Conservation (phyloP, 2,797 vertebrate genomes). For the Clarias pachynema region DNA sequence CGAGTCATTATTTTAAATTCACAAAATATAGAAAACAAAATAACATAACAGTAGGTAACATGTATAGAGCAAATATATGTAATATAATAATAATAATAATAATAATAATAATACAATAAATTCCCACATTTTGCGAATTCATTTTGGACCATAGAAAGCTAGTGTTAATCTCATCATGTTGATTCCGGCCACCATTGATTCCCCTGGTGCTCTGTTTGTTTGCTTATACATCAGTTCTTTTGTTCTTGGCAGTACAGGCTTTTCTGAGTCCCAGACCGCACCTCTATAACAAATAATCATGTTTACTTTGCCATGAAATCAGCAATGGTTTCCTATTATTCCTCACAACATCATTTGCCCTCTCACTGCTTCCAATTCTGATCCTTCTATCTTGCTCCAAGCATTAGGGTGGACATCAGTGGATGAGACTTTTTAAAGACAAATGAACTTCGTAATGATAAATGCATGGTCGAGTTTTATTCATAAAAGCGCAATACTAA, state of each 20-base stretch:
- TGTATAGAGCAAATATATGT: conserved; percentile 32
- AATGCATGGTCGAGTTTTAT: conserved; percentile 51
- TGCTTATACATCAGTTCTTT: conserved; percentile 37
- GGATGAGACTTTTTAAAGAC: conserved; percentile 55
- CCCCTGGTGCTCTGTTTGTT: conserved; percentile 21
- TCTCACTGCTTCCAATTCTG: conserved; percentile 65
- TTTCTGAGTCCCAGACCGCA: conserved; percentile 10
- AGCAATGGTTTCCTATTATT: conserved; percentile 63
- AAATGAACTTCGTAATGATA: conserved; percentile 56
- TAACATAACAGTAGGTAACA: background rate
- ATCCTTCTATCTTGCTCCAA: conserved; percentile 52
- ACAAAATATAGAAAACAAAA: background rate
- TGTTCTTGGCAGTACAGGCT: background rate
- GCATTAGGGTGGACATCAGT: conserved; percentile 58
- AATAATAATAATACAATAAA: conserved; percentile 35
- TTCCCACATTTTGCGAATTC: conserved; percentile 36
- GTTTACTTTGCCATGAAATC: conserved; percentile 70
- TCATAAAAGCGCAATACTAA: conserved; percentile 37
- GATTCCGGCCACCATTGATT: conserved; percentile 25
- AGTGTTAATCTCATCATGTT: conserved; percentile 45
- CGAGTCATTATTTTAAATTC: background rate
- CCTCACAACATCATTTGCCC: conserved; percentile 67
- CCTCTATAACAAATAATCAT: conserved; percentile 55
- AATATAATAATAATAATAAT: conserved; percentile 1
- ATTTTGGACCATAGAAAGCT: conserved; percentile 36